A percentile compares a stretch with the other conserved stretches of the same genome.
These are phyloP conservation scores for Zelostemma sp. DNA, from an alignment of 1,140 invertebrate genomes.

Conservation along the genomic window DNA sequence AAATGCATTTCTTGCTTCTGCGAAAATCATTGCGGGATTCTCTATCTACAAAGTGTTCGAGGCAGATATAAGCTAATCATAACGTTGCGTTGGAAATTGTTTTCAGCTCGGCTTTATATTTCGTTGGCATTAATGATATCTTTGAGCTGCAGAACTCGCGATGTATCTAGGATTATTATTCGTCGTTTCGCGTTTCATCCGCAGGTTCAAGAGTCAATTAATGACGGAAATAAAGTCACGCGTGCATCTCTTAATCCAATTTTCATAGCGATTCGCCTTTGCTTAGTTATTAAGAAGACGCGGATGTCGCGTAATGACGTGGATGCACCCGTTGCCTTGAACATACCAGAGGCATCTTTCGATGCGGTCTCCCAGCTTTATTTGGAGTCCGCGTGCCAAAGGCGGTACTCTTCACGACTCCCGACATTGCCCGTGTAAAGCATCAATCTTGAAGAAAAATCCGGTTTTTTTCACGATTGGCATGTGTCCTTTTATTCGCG, in stretches of 20 bases:
- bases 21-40: slow-evolving; percentile 27
- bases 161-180: too few relatives aligned
- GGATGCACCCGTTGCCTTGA: slow-evolving; percentile 45
- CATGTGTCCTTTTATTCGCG: background rate
- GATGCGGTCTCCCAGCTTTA: slow-evolving; percentile 43
- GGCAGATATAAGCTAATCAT: too few relatives aligned
- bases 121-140: too few relatives aligned
- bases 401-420: slow-evolving; percentile 48
- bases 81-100: too few relatives aligned
- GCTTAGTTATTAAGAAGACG: slow-evolving; percentile 38
- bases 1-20: slow-evolving; percentile 34
- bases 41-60: slow-evolving; percentile 13
- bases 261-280: slow-evolving; percentile 36
- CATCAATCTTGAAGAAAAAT: slow-evolving; percentile 9
- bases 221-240: slow-evolving; percentile 5
- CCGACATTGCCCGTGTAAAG: slow-evolving; percentile 18
- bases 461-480: background rate
- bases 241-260: slow-evolving; percentile 25
- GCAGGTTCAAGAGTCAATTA: too few relatives aligned
- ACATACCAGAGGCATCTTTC: slow-evolving; percentile 49
- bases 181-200: too few relatives aligned
- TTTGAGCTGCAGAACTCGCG: too few relatives aligned
- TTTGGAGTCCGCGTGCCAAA: slow-evolving; percentile 43
- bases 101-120: too few relatives aligned
- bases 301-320: slow-evolving; percentile 44